phyloP scores from a whole-genome alignment of 2,797 vertebrate species.

The Micrastur ruficollis region DNA sequence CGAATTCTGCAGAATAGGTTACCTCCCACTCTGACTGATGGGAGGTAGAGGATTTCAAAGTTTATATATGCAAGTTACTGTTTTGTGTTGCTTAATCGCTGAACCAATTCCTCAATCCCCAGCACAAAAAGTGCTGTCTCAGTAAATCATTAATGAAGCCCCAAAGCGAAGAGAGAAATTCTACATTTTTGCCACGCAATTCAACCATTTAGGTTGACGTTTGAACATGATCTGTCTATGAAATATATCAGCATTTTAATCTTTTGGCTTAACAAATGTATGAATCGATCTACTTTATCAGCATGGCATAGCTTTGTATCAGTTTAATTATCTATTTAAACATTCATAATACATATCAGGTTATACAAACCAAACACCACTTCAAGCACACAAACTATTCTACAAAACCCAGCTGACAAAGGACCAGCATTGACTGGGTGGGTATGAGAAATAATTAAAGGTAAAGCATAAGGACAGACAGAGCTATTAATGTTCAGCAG shows the following conservation, averaged over 20 bases:
- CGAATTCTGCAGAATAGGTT: neutral
- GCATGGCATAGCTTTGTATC: neutral
- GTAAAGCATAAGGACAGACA: neutral
- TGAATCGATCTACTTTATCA: neutral
- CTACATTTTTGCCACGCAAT: neutral
- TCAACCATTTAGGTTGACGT: rapidly evolving
- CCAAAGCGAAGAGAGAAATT: neutral
- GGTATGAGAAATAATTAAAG: neutral
- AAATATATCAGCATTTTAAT: neutral
- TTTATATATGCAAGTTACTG: neutral
- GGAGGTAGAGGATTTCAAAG: neutral
- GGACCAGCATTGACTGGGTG: neutral
- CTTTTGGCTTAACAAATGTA: neutral
- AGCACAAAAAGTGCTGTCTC: neutral
- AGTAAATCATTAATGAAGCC: neutral
- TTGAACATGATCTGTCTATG: neutral
- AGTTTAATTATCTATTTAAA: neutral
- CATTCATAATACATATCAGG: neutral
- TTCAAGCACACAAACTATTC: neutral
- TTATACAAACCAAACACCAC: neutral
- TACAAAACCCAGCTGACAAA: neutral
- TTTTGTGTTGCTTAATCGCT: neutral
- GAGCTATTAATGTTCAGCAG: neutral
- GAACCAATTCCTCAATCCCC: neutral
- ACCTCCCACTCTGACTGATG: neutral